Evolutionary conservation across 1,140 invertebrate genomes (phyloP).

Genomic region (Hylyphantes graminicola): DNA sequence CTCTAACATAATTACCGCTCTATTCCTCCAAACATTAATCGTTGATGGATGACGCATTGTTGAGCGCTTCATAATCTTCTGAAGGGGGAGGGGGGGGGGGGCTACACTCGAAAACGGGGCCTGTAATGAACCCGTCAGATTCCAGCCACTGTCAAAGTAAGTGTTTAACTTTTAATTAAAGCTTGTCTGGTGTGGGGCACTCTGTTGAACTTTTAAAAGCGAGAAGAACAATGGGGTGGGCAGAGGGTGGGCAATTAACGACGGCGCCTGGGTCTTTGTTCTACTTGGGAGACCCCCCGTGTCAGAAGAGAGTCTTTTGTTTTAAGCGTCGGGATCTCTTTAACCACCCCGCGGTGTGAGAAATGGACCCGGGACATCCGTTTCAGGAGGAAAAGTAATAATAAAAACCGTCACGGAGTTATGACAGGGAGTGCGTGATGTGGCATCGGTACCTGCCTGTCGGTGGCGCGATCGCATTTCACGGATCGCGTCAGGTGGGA

Average conservation of each 20-base stretch:
- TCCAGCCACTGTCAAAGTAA: conserved; percentile 52
- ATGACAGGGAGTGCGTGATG: background rate
- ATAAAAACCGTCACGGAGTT: conserved; percentile 32
- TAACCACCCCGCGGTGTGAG: conserved; percentile 51
- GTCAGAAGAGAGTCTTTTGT: conserved; percentile 24
- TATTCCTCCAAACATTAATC: conserved; percentile 57
- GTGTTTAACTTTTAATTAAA: conserved; percentile 60
- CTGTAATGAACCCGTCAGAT: conserved; percentile 52
- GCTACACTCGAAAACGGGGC: conserved; percentile 34
- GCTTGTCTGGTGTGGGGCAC: conserved; percentile 32
- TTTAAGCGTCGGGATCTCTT: conserved; percentile 28
- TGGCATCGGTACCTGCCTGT: conserved; percentile 36
- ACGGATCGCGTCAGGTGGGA: background rate
- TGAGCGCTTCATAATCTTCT: conserved; percentile 56
- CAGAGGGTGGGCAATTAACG: conserved; percentile 42
- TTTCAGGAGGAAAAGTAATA: conserved; percentile 1
- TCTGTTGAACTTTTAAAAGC: conserved; percentile 52
- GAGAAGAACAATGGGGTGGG: conserved; percentile 31
- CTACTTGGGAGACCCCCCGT: background rate
- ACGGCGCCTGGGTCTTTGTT: conserved; percentile 39
- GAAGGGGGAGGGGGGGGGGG: too few species aligned
- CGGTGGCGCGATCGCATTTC: background rate
- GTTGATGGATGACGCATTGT: conserved; percentile 56
- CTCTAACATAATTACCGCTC: conserved; percentile 58
- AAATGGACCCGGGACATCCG: conserved; percentile 27